Evolutionary conservation across 2,888 invertebrate genomes (phyloP), one percentile per base, ranked within the genome.

Genomic region (Dryococelus australis): DNA sequence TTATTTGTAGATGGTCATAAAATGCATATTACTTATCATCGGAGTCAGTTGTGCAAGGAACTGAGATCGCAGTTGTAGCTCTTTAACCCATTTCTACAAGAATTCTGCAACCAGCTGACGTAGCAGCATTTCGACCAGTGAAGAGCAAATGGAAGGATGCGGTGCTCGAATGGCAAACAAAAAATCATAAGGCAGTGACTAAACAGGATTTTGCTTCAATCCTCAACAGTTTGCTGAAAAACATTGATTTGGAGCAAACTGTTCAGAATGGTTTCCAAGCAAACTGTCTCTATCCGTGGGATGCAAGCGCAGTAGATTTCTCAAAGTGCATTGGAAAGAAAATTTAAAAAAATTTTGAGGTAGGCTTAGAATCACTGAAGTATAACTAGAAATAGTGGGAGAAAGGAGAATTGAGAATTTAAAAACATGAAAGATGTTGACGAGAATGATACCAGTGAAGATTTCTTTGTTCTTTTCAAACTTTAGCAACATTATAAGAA

Each of bases 241-340:
- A 65, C 20, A 65, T 65, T 65, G 65, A 65, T 65, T 65, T 2
- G 65, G 6, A 89, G 91, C 91, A 43, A 90, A 90, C 87, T 92
- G 91, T 89, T 89, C 89, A 88, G 87, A 91, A 13, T 91, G 91
- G 87, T 91, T 91, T 10, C 91, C 91, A 88, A 90, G 89, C 51
- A 89, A 90, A 86, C 90, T 90, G 81, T 90, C 90, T 85, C 85
- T 90, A n/a, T 35, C 79, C 24, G 79, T 53, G 13, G 86, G 16
- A 24, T 86, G 78, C 35, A 86, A 43, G n/a, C 2, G 35, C 43
- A 79, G 79, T 24, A 51, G 27, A 85, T 27, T 27, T 65, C 65
- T 65, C 65, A 24, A 65, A 10, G 65, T 65, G 65, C 65, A 26
- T 51, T 26, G 65, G 65, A 20, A 85, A 85, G 53, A 47, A 51